Percentiles rank a stretch among this genome's conserved stretches.
Conservation (phyloP, 2,797 vertebrate species). For the Arnoldichthys spilopterus region DNA sequence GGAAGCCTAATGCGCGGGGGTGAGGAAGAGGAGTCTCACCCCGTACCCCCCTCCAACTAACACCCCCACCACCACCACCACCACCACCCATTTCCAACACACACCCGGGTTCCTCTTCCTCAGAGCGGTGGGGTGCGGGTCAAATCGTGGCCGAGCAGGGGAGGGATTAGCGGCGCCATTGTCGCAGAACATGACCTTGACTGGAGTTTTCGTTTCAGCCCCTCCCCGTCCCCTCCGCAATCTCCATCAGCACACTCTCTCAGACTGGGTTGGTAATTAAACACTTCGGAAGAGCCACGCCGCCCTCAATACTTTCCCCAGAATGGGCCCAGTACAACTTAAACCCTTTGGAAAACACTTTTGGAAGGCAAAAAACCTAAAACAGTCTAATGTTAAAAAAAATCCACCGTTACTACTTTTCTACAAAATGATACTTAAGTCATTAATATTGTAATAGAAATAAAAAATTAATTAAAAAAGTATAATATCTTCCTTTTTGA, state of each 20-base stretch:
- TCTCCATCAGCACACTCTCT: conserved; percentile 76
- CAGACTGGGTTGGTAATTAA: conserved; percentile 70
- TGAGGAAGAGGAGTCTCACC: conserved; percentile 72
- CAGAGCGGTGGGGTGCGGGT: conserved; percentile 72
- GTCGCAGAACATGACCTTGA: conserved; percentile 84
- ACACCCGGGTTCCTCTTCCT: conserved; percentile 67
- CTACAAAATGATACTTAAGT: no score
- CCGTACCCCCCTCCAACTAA: conserved; percentile 43
- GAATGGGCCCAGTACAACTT: conserved; percentile 15
- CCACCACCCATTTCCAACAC: background rate
- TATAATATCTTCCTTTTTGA: no score
- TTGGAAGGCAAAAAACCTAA: background rate
- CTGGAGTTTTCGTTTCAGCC: conserved; percentile 72
- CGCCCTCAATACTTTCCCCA: conserved; percentile 32
- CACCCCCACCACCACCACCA: background rate
- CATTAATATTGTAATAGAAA: no score
- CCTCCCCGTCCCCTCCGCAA: conserved; percentile 60
- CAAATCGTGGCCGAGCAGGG: conserved; percentile 69
- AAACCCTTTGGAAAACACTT: background rate
- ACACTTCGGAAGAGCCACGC: conserved; percentile 61
- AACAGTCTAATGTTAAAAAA: no score
- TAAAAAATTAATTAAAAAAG: no score
- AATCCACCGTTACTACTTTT: no score
- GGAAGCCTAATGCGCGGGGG: conserved; percentile 71
- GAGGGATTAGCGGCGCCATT: conserved; percentile 80